Evolutionary conservation across 2,888 invertebrate genomes (phyloP).

Genomic region (Meandrusa payeni): DNA sequence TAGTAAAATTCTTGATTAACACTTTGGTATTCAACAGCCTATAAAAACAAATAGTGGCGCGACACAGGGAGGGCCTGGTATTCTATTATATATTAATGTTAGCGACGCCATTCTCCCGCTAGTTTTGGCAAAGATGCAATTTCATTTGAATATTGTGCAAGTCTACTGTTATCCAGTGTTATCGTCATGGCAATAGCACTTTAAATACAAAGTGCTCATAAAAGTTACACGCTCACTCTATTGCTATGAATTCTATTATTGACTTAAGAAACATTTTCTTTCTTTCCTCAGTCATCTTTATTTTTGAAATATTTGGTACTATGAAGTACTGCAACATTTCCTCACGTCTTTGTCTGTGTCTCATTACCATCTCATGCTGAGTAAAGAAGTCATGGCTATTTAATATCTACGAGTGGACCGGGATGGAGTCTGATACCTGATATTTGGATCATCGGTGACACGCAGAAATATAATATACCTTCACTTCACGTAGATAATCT

Average conservation of each 20-base stretch:
- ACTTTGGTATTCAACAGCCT: slow-evolving; percentile 65
- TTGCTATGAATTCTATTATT: slow-evolving; percentile 47
- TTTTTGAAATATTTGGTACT: no score
- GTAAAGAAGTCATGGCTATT: no score
- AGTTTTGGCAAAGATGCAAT: slow-evolving; percentile 81
- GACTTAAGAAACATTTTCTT: no score
- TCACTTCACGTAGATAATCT: no score
- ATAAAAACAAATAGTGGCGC: slow-evolving; percentile 72
- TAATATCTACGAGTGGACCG: no score
- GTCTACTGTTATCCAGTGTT: slow-evolving; percentile 63
- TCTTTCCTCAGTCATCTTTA: no score
- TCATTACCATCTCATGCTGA: no score
- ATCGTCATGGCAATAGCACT: slow-evolving; percentile 62
- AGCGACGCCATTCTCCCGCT: slow-evolving; percentile 70
- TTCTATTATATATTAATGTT: slow-evolving; percentile 77
- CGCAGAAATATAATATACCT: no score
- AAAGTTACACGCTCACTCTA: slow-evolving; percentile 52
- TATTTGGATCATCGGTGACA: no score
- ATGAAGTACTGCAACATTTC: no score
- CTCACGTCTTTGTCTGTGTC: no score
- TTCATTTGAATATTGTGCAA: slow-evolving; percentile 80
- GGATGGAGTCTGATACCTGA: no score
- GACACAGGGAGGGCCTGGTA: slow-evolving; percentile 68
- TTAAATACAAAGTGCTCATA: slow-evolving; percentile 73
- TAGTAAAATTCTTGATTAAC: slow-evolving; percentile 64